Evolutionary conservation across 2,113 vertebrate genomes (phyloP).

Genomic region (Prolemur simus): DNA sequence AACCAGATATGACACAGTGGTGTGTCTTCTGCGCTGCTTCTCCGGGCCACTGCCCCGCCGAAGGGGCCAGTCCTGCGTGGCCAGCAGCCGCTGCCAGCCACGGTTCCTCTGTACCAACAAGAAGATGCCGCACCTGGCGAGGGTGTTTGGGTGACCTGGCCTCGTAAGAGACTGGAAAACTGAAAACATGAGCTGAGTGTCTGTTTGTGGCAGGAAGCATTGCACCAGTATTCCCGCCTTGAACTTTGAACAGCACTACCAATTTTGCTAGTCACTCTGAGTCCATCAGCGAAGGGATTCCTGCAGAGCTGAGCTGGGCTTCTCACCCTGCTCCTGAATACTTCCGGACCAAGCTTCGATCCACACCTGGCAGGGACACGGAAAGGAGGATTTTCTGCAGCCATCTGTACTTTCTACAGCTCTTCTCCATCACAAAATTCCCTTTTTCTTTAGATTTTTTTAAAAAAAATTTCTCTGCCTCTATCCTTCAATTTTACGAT

Average conservation of each 20-base stretch:
- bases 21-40: conserved; percentile 45
- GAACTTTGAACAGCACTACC: neutral
- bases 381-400: neutral
- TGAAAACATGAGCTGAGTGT: neutral
- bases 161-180: neutral
- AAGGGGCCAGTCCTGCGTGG: neutral
- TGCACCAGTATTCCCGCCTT: neutral
- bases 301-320: neutral
- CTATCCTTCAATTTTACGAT: neutral
- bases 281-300: neutral
- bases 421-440: neutral
- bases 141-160: neutral
- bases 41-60: conserved; percentile 24
- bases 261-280: neutral
- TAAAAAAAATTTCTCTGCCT: neutral
- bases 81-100: neutral
- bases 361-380: accelerated
- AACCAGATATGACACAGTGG: conserved; percentile 48
- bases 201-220: neutral
- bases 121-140: neutral
- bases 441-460: neutral
- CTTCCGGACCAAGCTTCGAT: neutral
- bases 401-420: neutral
- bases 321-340: neutral
- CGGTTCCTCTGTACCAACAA: neutral